phyloP scores from a whole-genome alignment of 1,140 invertebrate genomes.

The Meteorus sp. region DNA sequence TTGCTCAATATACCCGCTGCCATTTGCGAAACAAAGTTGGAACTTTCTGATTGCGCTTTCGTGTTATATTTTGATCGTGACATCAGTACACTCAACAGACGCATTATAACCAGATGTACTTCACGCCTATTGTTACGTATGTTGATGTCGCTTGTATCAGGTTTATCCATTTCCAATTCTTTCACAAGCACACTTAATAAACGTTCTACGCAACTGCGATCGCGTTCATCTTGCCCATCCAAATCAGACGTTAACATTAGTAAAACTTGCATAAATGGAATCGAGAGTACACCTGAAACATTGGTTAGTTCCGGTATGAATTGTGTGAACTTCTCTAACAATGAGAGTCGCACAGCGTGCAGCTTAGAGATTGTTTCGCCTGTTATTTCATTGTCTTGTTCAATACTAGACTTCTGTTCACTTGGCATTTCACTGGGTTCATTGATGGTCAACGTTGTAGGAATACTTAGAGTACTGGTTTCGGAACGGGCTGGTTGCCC shows the following conservation, averaged over 20 bases:
- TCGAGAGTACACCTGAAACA: conserved; percentile 77
- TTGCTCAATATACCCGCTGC: conserved; percentile 78
- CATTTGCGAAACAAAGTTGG: conserved; percentile 71
- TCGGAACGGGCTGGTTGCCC: conserved; percentile 57
- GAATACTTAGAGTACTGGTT: conserved; percentile 61
- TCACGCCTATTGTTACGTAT: conserved; percentile 70
- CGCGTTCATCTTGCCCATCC: conserved; percentile 80
- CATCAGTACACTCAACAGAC: conserved; percentile 78
- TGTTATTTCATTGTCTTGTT: conserved; percentile 47
- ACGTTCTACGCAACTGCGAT: conserved; percentile 74
- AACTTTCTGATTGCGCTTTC: conserved; percentile 65
- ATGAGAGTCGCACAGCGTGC: conserved; percentile 60
- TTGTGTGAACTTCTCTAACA: conserved; percentile 65
- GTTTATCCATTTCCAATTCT: conserved; percentile 75
- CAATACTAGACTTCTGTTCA: conserved; percentile 40
- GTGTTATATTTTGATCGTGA: conserved; percentile 71
- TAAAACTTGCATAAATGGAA: conserved; percentile 90
- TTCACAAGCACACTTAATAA: conserved; percentile 74
- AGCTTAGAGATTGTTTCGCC: conserved; percentile 52
- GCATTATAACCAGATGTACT: conserved; percentile 86
- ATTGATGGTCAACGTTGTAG: conserved; percentile 54
- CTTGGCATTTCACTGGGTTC: conserved; percentile 50
- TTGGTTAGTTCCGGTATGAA: conserved; percentile 65
- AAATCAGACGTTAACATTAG: conserved; percentile 89
- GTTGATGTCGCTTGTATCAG: conserved; percentile 61